Percentiles rank a stretch among this genome's conserved stretches.
Conservation (phyloP, 2,888 invertebrate species). For the Serrognathus titanus region DNA sequence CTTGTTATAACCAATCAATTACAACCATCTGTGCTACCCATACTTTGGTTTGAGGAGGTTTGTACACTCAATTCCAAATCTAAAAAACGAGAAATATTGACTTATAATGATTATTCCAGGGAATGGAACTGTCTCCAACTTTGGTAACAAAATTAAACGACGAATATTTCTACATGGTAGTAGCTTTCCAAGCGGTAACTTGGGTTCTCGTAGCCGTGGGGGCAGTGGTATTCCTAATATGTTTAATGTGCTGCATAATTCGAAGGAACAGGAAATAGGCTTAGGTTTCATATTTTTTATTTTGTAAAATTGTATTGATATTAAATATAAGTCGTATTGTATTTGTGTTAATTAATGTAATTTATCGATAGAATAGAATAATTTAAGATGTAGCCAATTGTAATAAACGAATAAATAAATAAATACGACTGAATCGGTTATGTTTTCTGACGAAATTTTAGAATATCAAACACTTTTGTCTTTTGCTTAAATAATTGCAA, state of each 20-base stretch:
- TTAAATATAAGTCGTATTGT: too few relatives aligned
- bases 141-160: not conserved
- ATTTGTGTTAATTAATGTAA: too few relatives aligned
- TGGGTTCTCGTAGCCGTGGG: slow-evolving; percentile 11
- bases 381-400: too few relatives aligned
- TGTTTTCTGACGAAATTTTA: too few relatives aligned
- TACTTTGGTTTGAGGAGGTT: slow-evolving; percentile 58
- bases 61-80: not conserved
- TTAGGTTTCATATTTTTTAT: too few relatives aligned
- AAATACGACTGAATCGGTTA: too few relatives aligned
- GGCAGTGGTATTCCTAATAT: slow-evolving; percentile 1
- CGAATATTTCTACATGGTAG: slow-evolving; percentile 6
- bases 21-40: slow-evolving; percentile 53
- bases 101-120: not conserved
- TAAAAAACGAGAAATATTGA: not conserved
- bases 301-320: too few relatives aligned
- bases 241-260: not conserved
- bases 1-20: slow-evolving; percentile 52
- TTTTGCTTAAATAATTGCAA: too few relatives aligned
- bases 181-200: slow-evolving; percentile 7
- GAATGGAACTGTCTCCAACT: slow-evolving; percentile 1
- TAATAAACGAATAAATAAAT: too few relatives aligned
- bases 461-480: too few relatives aligned
- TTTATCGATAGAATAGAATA: too few relatives aligned
- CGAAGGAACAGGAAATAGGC: not conserved